Conservation (phyloP, 2,113 vertebrate species). For the Chiloscyllium plagiosum region DNA sequence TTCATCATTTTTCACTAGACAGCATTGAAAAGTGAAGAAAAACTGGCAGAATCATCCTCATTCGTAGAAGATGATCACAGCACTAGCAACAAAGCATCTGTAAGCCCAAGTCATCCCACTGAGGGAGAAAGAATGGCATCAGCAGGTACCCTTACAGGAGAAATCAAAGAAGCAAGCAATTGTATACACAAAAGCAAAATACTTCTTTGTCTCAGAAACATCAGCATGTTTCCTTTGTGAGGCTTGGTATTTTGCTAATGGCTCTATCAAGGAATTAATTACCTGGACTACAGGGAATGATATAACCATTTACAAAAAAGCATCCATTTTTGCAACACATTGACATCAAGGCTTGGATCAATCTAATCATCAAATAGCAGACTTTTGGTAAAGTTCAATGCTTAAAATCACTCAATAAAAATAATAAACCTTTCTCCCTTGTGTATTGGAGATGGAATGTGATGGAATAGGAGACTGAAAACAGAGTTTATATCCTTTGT, state of each 20-base stretch:
- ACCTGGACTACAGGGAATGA: neutral
- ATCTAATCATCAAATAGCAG: neutral
- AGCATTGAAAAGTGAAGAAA: slow-evolving; percentile 6
- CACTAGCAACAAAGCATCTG: neutral
- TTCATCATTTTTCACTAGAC: neutral
- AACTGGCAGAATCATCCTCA: neutral
- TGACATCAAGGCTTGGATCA: neutral
- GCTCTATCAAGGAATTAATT: neutral
- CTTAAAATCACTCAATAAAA: slow-evolving; percentile 3
- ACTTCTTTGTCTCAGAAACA: neutral
- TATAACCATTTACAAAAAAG: neutral
- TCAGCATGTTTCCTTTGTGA: neutral
- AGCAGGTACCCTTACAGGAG: neutral
- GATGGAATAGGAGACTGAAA: neutral
- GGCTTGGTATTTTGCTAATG: neutral
- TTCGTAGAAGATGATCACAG: neutral
- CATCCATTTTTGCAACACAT: neutral
- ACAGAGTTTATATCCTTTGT: neutral
- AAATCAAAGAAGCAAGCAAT: neutral
- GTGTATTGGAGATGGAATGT: neutral
- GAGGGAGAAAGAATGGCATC: neutral
- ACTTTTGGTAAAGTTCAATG: neutral
- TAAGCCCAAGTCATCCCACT: neutral
- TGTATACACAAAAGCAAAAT: slow-evolving; percentile 1
- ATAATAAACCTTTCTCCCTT: neutral